Conservation (phyloP, 2,797 vertebrate genomes). For the Pogonophryne albipinna region DNA sequence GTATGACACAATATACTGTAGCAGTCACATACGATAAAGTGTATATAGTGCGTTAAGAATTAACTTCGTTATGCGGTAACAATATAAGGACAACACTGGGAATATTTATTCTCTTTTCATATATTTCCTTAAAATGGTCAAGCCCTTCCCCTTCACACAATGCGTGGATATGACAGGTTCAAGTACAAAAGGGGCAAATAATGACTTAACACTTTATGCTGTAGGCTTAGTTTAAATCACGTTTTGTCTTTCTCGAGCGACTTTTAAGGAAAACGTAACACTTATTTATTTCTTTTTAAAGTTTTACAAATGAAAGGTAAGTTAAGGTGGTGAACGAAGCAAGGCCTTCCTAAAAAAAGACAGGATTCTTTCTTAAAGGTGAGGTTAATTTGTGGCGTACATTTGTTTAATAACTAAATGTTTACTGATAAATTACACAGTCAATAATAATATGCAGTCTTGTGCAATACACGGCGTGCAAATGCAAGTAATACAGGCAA, state of each 20-base stretch:
- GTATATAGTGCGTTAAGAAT: conserved; percentile 79
- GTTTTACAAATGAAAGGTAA: no score
- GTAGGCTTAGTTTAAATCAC: no score
- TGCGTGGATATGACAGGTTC: no score
- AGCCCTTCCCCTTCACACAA: no score
- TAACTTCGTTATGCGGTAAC: conserved; percentile 58
- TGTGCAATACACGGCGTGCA: conserved; percentile 65
- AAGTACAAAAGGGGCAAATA: no score
- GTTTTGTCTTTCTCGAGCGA: no score
- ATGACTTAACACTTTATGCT: no score
- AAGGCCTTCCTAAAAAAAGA: background rate
- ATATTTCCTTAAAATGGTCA: no score
- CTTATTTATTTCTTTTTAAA: no score
- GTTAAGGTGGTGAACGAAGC: no score
- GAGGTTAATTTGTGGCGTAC: conserved; percentile 9
- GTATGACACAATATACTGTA: conserved; percentile 64
- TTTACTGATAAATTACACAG: conserved; percentile 25
- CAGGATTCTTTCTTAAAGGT: background rate
- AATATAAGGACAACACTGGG: conserved; percentile 8
- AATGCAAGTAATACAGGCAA: conserved; percentile 57
- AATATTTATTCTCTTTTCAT: background rate
- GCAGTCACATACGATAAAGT: conserved; percentile 78
- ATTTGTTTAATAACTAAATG: conserved; percentile 31
- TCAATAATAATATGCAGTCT: conserved; percentile 30
- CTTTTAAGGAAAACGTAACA: no score